These are phyloP conservation scores for Passer domesticus DNA, from an alignment of 2,113 vertebrate genomes.

Conservation along the genomic window DNA sequence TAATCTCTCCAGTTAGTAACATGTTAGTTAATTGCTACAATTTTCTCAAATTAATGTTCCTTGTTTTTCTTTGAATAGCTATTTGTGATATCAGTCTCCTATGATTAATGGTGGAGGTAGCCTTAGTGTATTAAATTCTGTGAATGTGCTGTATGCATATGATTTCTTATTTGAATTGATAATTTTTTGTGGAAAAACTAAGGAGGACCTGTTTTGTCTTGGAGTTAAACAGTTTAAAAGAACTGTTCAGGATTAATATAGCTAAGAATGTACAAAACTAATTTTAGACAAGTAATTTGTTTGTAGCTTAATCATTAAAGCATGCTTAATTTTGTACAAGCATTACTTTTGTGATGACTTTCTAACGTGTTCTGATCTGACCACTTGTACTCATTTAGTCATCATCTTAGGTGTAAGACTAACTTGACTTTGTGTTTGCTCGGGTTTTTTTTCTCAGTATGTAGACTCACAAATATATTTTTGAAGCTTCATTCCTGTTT, in stretches of 20 bases:
- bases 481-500: neutral
- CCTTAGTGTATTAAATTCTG: neutral
- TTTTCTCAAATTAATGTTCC: neutral
- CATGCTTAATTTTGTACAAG: neutral
- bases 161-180: neutral
- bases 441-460: neutral
- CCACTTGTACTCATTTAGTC: neutral
- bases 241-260: neutral
- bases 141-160: neutral
- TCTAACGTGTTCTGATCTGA: neutral
- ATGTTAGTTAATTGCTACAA: neutral
- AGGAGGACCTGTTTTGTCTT: neutral
- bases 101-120: neutral
- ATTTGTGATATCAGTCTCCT: neutral
- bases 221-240: neutral
- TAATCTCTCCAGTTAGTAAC: neutral
- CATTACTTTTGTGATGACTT: neutral
- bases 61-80: neutral
- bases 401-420: neutral
- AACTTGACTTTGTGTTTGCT: neutral
- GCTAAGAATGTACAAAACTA: neutral
- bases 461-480: neutral
- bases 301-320: neutral
- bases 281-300: neutral
- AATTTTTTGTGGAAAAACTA: neutral